A percentile compares a stretch with the other conserved stretches of the same genome.
These are phyloP conservation scores for Cryptotermes secundus DNA, from an alignment of 1,140 invertebrate genomes.

Conservation along the genomic window DNA sequence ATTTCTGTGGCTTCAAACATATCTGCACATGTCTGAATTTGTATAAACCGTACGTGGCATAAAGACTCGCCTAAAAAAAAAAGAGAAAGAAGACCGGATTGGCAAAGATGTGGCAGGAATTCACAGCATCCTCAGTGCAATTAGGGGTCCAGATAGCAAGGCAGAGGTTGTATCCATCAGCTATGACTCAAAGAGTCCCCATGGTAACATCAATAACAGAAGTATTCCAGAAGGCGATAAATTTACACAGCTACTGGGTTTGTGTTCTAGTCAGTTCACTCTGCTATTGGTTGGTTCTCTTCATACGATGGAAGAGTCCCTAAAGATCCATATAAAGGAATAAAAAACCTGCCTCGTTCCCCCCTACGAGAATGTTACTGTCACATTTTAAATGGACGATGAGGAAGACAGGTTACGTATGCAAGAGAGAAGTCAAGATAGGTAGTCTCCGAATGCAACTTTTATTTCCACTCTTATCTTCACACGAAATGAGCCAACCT, in stretches of 20 bases:
- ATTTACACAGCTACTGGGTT: not conserved
- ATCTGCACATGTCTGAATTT: not conserved
- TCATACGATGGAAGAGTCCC: not conserved
- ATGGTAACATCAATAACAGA: conserved; percentile 17
- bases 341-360: not conserved
- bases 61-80: too few species aligned
- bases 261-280: not conserved
- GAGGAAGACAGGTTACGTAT: not conserved
- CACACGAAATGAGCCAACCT: not conserved
- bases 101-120: not conserved
- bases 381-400: conserved; percentile 17
- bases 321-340: conserved; percentile 7
- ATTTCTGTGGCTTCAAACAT: not conserved
- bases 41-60: not conserved
- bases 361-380: not conserved
- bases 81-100: too few species aligned
- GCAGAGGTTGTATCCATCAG: not conserved
- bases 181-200: conserved; percentile 14
- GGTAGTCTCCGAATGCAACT: not conserved
- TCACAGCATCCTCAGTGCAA: not conserved
- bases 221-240: conserved; percentile 7
- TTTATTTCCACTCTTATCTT: not conserved
- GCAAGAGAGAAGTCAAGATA: not conserved
- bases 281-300: not conserved
- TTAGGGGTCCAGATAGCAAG: not conserved